phyloP scores from a whole-genome alignment of 2,888 invertebrate species.

The Diplazon laetatorius region DNA sequence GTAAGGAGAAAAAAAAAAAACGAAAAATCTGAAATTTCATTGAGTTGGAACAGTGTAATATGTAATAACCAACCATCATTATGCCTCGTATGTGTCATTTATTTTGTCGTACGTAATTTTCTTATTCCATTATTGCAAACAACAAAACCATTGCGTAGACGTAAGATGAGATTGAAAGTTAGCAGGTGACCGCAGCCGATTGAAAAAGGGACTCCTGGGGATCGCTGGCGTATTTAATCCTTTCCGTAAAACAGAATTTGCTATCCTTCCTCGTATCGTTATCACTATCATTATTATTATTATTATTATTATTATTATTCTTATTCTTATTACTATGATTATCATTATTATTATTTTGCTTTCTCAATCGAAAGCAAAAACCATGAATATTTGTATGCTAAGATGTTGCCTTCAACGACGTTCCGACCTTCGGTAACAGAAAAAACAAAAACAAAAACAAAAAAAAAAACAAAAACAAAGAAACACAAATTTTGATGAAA shows the following conservation, averaged over 20 bases:
- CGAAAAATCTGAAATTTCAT: conserved; percentile 61
- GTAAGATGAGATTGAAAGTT: conserved; percentile 68
- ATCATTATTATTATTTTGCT: conserved; percentile 3
- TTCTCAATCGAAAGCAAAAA: conserved; percentile 1
- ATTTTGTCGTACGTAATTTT: conserved; percentile 56
- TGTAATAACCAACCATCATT: conserved; percentile 65
- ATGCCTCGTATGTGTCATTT: conserved; percentile 66
- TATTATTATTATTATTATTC: background rate
- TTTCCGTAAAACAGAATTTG: conserved; percentile 17
- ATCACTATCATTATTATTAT: background rate
- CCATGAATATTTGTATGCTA: conserved; percentile 33
- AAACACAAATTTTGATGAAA: conserved; percentile 18
- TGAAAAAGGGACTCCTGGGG: conserved; percentile 56
- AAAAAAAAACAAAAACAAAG: no score
- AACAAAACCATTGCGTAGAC: conserved; percentile 50
- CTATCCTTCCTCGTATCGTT: conserved; percentile 12
- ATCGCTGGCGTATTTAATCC: conserved; percentile 57
- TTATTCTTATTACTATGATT: no score
- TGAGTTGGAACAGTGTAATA: conserved; percentile 65
- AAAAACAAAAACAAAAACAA: no score
- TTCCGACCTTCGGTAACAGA: conserved; percentile 14
- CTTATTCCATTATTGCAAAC: conserved; percentile 63
- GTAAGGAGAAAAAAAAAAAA: no score
- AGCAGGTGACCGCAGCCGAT: conserved; percentile 73
- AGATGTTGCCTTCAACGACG: conserved; percentile 1